Percentiles rank a stretch among this genome's conserved stretches.
These are phyloP conservation scores for Tetrax tetrax DNA, from an alignment of 2,113 vertebrate genomes.

Conservation along the genomic window DNA sequence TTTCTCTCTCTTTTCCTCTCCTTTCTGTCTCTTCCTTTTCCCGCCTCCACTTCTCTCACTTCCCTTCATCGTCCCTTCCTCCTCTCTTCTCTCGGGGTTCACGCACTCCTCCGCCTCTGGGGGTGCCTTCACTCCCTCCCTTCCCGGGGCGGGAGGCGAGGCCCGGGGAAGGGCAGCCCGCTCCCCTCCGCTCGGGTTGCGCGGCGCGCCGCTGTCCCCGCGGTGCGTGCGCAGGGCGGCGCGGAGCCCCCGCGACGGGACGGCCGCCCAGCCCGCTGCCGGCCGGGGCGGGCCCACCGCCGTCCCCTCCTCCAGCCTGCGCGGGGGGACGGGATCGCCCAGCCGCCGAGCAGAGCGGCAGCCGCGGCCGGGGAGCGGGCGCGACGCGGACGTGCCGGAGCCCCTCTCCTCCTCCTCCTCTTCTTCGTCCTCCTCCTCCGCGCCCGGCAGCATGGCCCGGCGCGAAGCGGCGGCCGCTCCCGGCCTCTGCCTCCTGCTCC, in stretches of 20 bases:
- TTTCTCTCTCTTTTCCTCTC: not conserved
- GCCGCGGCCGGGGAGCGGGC: not conserved
- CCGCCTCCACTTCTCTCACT: not conserved
- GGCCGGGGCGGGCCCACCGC: slow-evolving; percentile 21
- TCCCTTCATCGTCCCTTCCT: not conserved
- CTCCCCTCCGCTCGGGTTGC: too few relatives aligned
- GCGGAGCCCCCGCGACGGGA: too few relatives aligned
- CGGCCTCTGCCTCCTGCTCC: slow-evolving; percentile 18
- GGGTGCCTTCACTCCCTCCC: too few relatives aligned
- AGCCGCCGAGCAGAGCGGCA: not conserved
- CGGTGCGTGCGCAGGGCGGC: not conserved
- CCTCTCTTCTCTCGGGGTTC: not conserved
- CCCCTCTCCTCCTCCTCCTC: not conserved
- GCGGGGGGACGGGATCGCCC: not conserved
- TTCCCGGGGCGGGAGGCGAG: not conserved
- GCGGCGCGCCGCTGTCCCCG: not conserved
- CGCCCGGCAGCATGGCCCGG: slow-evolving; percentile 55
- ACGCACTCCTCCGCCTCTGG: not conserved
- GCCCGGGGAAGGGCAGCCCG: not conserved
- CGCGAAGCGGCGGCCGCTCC: not conserved
- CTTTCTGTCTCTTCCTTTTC: too few relatives aligned
- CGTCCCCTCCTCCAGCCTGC: slow-evolving; percentile 38
- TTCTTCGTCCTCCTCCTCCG: not conserved
- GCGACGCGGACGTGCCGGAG: not conserved
- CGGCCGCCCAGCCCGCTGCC: not conserved